These are phyloP conservation scores for Harlomillsia oculata DNA, from an alignment of 1,140 invertebrate species.

Conservation along the genomic window DNA sequence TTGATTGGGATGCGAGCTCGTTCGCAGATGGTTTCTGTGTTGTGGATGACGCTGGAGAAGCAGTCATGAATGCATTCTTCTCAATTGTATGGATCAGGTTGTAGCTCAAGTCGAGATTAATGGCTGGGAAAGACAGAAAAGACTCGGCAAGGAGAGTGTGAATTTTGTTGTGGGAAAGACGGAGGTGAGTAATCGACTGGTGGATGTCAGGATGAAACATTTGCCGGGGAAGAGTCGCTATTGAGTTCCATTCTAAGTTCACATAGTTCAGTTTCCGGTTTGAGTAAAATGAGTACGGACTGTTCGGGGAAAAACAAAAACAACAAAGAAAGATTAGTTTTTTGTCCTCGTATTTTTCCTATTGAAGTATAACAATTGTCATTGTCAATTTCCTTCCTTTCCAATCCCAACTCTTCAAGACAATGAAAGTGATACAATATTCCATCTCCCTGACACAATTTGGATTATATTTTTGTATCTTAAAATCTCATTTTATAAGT, in stretches of 20 bases:
- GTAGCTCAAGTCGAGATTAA: constrained; percentile 32
- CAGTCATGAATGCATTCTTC: constrained; percentile 20
- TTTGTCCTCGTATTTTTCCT: no score
- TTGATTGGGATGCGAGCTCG: not conserved
- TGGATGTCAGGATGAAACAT: constrained; percentile 60
- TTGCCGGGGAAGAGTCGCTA: constrained; percentile 52
- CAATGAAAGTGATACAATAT: no score
- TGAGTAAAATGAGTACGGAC: constrained; percentile 33
- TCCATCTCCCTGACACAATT: no score
- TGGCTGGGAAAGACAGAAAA: constrained; percentile 43
- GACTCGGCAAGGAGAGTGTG: constrained; percentile 46
- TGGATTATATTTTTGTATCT: no score
- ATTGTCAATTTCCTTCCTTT: no score
- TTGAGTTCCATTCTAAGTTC: constrained; percentile 73
- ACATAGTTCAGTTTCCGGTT: constrained; percentile 62
- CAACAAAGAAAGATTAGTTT: not conserved
- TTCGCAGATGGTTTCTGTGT: not conserved
- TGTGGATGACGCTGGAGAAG: not conserved
- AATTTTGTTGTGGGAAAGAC: constrained; percentile 65
- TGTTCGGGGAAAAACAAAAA: constrained; percentile 14
- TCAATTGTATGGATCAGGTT: constrained; percentile 29
- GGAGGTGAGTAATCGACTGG: constrained; percentile 61
- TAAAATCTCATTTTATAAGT: no score
- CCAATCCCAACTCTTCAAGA: no score
- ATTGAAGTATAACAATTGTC: no score